Evolutionary conservation across 2,797 vertebrate genomes (phyloP).

Genomic region (Manis javanica): DNA sequence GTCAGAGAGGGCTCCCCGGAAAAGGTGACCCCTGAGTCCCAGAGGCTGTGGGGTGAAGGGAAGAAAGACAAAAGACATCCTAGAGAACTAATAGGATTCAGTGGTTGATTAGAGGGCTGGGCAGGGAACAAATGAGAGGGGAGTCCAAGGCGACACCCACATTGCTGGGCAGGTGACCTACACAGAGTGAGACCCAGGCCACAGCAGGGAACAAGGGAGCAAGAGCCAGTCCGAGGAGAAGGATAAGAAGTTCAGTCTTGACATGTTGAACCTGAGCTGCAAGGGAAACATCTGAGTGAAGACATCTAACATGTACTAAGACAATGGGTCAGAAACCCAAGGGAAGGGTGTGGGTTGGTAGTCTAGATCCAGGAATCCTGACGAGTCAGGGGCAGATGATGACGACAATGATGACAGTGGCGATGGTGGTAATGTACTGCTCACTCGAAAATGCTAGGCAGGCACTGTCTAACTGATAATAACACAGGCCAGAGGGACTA

Average conservation of each 20-base stretch:
- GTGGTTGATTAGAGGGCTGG: neutral
- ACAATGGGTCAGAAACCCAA: neutral
- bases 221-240: neutral
- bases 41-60: neutral
- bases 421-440: fast-evolving
- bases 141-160: neutral
- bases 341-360: neutral
- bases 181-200: neutral
- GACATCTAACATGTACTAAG: neutral
- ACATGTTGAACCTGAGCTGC: neutral
- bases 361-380: neutral
- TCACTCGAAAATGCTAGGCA: neutral
- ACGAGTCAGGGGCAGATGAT: neutral
- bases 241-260: neutral
- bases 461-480: neutral
- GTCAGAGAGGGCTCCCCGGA: neutral
- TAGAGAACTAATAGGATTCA: neutral
- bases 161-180: neutral
- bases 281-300: neutral
- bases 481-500: neutral
- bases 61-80: slow-evolving; percentile 1
- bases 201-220: neutral
- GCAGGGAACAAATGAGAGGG: neutral
- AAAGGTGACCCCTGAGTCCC: neutral
- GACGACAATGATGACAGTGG: neutral